Evolutionary conservation across 2,797 vertebrate species (phyloP).

Genomic region (Channallabes apus): DNA sequence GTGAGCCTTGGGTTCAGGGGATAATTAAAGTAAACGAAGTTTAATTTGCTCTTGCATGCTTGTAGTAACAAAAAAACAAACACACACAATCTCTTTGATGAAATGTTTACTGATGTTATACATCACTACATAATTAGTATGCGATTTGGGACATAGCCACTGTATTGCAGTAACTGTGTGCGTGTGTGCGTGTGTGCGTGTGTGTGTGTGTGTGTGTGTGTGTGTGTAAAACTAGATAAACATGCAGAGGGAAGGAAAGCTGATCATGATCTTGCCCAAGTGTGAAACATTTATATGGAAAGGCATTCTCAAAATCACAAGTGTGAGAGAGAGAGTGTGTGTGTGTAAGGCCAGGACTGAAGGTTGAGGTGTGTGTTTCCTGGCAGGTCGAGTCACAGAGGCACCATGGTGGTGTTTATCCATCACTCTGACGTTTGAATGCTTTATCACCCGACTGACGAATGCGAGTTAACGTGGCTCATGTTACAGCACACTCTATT

Average conservation of each 20-base stretch:
- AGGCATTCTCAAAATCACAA: neutral
- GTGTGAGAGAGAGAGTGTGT: neutral
- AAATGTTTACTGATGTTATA: neutral
- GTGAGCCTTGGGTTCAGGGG: neutral
- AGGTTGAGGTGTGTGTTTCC: conserved; percentile 43
- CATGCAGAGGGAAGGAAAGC: neutral
- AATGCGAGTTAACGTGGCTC: conserved; percentile 23
- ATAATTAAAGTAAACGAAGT: too few species aligned
- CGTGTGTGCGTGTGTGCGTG: neutral
- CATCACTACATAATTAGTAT: neutral
- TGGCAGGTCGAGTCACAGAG: conserved; percentile 50
- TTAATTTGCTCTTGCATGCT: neutral
- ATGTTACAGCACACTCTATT: conserved; percentile 34
- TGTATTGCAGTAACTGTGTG: neutral
- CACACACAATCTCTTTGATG: neutral
- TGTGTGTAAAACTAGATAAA: neutral
- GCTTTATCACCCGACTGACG: conserved; percentile 29
- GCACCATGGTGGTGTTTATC: conserved; percentile 41
- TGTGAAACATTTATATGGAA: conserved; percentile 7
- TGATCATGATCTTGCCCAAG: neutral
- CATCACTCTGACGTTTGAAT: conserved; percentile 41
- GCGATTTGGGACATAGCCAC: neutral
- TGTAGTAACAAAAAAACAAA: neutral
- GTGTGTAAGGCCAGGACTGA: neutral
- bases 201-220: neutral